Conservation (phyloP, 2,888 invertebrate species). For the Rhogogaster chlorosoma region DNA sequence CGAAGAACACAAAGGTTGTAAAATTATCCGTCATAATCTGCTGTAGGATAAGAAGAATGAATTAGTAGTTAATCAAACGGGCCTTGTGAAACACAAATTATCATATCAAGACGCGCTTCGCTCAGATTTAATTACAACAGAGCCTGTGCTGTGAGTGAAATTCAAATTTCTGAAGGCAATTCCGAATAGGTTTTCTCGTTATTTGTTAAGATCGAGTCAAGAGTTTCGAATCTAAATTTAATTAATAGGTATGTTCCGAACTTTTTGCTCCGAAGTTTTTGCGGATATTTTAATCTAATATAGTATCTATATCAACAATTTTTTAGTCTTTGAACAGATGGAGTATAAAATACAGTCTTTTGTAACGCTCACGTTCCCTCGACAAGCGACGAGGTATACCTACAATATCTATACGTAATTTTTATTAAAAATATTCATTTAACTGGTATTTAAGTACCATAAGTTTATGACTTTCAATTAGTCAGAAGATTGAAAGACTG, state of each 20-base stretch:
- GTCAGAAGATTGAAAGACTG: not conserved
- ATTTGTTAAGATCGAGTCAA: not conserved
- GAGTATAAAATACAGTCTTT: not conserved
- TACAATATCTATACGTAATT: not conserved
- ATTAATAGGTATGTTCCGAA: not conserved
- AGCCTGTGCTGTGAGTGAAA: conserved; percentile 11
- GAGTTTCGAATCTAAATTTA: not conserved
- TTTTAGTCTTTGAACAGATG: not conserved
- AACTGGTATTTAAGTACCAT: not conserved
- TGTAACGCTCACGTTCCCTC: not conserved
- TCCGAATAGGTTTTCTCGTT: not conserved
- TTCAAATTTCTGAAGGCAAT: conserved; percentile 20
- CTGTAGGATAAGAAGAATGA: not conserved
- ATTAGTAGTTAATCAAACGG: conserved; percentile 22
- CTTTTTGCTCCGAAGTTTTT: not conserved
- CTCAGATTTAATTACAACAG: conserved; percentile 13
- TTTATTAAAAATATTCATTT: not conserved
- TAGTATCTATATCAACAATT: not conserved
- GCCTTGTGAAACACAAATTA: conserved; percentile 30
- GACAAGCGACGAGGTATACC: not conserved
- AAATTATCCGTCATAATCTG: not conserved
- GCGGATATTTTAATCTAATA: not conserved
- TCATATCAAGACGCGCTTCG: conserved; percentile 41
- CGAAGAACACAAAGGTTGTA: conserved; percentile 7
- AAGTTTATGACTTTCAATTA: not conserved